Base-by-base conservation (phyloP, 2,797 vertebrate species). In the Scomberomorus guttatus region DNA sequence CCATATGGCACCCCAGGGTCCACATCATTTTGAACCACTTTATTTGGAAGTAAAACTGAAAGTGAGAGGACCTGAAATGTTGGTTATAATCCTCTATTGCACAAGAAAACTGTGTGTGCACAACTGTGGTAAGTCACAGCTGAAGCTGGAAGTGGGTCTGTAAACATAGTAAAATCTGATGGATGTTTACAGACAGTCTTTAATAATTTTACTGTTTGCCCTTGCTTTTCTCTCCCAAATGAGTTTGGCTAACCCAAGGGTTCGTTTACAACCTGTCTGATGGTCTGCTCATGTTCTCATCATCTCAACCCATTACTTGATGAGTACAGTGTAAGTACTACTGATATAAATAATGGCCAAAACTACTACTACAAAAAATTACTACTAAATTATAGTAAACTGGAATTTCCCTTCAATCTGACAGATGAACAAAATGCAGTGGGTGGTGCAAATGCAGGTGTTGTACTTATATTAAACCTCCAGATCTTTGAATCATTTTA, bases 401-500 rank as follows among this genome's bases (percentile, higher is more conserved):
- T 8, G 4, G 5, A 44, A 42, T 32, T 22, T 64, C 3, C 6
- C 29, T 48, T 54, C 6, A 57, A 56, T 2, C 24, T 51, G 18
- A 25, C 42, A 14, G 34, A 25, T 15, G 15, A 27, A 51, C 24
- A 29, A 58, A 42, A 39, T 51, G 1, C 18, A 24, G 14, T 24
- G 50, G 56, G 7, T 8, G 10, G 20, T 51, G 25, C 7, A 56
- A 61, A 59, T 15, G 2, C 42, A 29, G 27, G 11, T 12, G 37
- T 58, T 51, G 18, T 50, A n/a, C 18, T 20, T 7, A 64, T 39
- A 11, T 32, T 44, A 70, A 20, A 61, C 46, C 10, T 62, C 18
- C 22, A 79, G 42, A 51, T n/a, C 10, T 20, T 56, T 60, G 42
- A 68, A 25, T 55, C 39, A 9, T 2, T 60, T 66, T 69, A 13